phyloP scores from a whole-genome alignment of 2,888 invertebrate genomes.

The Hypomecis punctinalis region DNA sequence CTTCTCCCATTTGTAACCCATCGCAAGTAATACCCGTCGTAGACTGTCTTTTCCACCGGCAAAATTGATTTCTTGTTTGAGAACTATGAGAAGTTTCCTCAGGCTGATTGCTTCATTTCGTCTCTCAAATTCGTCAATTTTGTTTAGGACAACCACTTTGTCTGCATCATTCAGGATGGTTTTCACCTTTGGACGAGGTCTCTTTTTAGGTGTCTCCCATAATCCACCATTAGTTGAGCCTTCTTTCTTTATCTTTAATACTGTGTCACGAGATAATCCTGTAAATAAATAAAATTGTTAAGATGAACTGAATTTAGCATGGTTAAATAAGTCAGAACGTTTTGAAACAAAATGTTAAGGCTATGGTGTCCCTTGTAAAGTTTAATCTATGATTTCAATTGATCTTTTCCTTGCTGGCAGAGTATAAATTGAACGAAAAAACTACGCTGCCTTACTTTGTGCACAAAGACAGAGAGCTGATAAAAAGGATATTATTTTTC shows the following conservation, averaged over 20 bases:
- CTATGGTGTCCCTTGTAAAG: too few species aligned
- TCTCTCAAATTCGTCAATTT: slow-evolving; percentile 31
- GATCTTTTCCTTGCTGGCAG: too few species aligned
- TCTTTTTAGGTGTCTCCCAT: slow-evolving; percentile 32
- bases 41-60: slow-evolving; percentile 31
- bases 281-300: background rate
- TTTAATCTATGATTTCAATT: too few species aligned
- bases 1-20: slow-evolving; percentile 34
- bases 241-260: slow-evolving; percentile 34
- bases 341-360: too few species aligned
- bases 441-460: too few species aligned
- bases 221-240: slow-evolving; percentile 30
- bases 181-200: slow-evolving; percentile 31
- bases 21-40: slow-evolving; percentile 24
- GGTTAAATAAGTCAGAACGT: too few species aligned
- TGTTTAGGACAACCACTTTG: slow-evolving; percentile 30
- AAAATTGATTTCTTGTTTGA: slow-evolving; percentile 33
- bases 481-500: too few species aligned
- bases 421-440: too few species aligned
- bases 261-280: slow-evolving; percentile 32
- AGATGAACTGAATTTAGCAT: too few species aligned
- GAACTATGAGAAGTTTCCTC: slow-evolving; percentile 29
- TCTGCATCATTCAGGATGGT: slow-evolving; percentile 32
- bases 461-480: too few species aligned
- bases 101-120: slow-evolving; percentile 31